These are phyloP conservation scores for Limenitis camilla DNA, from an alignment of 2,888 invertebrate genomes.

Conservation along the genomic window DNA sequence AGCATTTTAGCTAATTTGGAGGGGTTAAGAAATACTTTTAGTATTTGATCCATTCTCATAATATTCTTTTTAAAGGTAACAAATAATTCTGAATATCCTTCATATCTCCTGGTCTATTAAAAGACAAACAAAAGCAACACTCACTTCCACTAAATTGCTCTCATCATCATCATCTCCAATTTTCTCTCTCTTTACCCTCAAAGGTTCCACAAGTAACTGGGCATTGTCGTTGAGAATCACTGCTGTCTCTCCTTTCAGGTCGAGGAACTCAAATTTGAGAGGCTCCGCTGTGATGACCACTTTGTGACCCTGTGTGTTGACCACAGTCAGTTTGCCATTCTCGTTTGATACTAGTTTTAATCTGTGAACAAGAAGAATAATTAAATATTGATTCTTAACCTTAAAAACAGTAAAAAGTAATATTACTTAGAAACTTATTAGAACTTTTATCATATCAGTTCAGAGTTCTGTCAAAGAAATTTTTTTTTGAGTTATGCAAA, in stretches of 20 bases:
- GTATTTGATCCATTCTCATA: background rate
- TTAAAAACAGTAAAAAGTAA: background rate
- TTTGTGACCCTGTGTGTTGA: slow-evolving; percentile 55
- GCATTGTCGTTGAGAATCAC: slow-evolving; percentile 90
- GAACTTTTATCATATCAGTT: too few species aligned
- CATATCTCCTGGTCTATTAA: background rate
- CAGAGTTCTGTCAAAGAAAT: too few species aligned
- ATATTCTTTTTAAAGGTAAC: background rate
- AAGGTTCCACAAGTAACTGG: slow-evolving; percentile 94
- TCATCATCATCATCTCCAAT: slow-evolving; percentile 54
- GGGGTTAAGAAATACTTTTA: too few species aligned
- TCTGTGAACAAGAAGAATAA: slow-evolving; percentile 33
- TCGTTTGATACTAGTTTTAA: slow-evolving; percentile 51
- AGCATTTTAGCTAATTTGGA: too few species aligned
- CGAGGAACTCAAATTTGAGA: slow-evolving; percentile 88
- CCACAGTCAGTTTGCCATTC: slow-evolving; percentile 43
- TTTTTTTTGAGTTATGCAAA: too few species aligned
- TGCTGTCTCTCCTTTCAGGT: slow-evolving; percentile 79
- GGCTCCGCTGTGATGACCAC: slow-evolving; percentile 82
- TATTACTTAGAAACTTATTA: too few species aligned
- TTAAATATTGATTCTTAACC: background rate
- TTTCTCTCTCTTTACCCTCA: slow-evolving; percentile 78
- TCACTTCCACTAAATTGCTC: slow-evolving; percentile 41
- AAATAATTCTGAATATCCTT: background rate
- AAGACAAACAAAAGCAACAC: slow-evolving; percentile 27